A percentile compares a stretch with the other conserved stretches of the same genome.
These are phyloP conservation scores for Myiopsitta monachus DNA, from an alignment of 2,113 vertebrate species.

Conservation along the genomic window DNA sequence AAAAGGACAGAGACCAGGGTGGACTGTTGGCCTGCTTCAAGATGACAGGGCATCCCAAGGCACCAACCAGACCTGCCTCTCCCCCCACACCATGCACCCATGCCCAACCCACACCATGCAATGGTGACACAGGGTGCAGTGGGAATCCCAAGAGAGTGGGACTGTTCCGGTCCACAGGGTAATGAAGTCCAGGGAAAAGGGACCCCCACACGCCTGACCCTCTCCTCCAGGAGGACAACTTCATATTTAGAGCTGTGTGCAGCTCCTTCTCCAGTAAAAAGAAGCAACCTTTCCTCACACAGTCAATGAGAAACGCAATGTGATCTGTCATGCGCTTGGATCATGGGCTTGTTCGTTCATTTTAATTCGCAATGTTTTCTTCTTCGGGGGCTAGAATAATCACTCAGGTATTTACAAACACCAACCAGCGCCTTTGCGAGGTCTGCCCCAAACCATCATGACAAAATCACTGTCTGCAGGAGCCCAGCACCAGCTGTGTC, in stretches of 20 bases:
- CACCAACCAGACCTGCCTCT: not conserved
- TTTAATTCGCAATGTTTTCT: constrained; percentile 63
- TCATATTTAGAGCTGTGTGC: constrained; percentile 65
- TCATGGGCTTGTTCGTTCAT: constrained; percentile 47
- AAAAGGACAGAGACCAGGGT: not conserved
- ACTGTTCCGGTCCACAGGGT: not conserved
- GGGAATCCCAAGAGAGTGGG: not conserved
- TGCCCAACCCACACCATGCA: not conserved
- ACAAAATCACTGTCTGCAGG: constrained; percentile 81
- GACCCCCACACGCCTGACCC: constrained; percentile 23
- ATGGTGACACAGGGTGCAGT: constrained; percentile 5
- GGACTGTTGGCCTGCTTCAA: not conserved
- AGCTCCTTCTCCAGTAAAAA: constrained; percentile 66
- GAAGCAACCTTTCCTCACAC: constrained; percentile 58
- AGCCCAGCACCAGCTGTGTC: constrained; percentile 75
- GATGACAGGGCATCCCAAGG: not conserved
- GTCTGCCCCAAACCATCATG: constrained; percentile 74
- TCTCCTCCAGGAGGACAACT: constrained; percentile 31
- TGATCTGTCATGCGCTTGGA: constrained; percentile 79
- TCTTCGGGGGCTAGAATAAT: constrained; percentile 75
- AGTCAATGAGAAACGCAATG: constrained; percentile 73
- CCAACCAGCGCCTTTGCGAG: constrained; percentile 59
- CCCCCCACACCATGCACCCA: not conserved
- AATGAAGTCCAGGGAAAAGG: constrained; percentile 59
- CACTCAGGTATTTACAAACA: constrained; percentile 80